phyloP scores from a whole-genome alignment of 64 coral and sea anemone genomes.

The Porites lutea region DNA sequence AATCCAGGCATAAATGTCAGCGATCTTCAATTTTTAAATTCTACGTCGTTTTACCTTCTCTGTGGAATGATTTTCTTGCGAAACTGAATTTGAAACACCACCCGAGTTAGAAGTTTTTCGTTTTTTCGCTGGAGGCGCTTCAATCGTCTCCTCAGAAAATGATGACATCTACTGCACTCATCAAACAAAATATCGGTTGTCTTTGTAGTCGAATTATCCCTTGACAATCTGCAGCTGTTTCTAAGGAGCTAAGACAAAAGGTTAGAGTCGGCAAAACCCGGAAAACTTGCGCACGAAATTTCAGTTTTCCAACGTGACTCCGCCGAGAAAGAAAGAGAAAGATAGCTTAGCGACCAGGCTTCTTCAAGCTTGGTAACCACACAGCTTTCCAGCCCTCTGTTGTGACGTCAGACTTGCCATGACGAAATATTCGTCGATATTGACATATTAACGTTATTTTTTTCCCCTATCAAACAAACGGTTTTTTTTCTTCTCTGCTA shows the following conservation, averaged over 20 bases:
- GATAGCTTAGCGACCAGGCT: not conserved
- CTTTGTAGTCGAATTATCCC: not conserved
- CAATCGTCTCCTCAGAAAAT: constrained; percentile 55
- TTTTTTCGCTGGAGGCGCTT: constrained; percentile 89
- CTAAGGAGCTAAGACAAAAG: not conserved
- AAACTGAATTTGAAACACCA: constrained; percentile 64
- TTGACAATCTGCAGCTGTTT: constrained; percentile 17
- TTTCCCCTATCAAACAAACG: too few relatives aligned
- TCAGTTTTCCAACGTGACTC: constrained; percentile 32
- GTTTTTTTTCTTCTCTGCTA: not conserved
- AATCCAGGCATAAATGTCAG: not conserved
- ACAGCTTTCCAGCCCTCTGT: not conserved
- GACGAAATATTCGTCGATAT: too few relatives aligned
- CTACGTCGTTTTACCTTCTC: constrained; percentile 57
- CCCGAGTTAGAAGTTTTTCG: constrained; percentile 81
- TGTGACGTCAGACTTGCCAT: too few relatives aligned
- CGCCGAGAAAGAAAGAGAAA: not conserved
- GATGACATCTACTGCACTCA: constrained; percentile 76
- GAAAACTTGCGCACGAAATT: not conserved
- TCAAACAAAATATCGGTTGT: constrained; percentile 33
- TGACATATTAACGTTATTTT: too few relatives aligned
- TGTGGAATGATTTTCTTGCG: constrained; percentile 79
- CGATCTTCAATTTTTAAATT: not conserved
- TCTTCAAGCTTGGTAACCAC: constrained; percentile 4
- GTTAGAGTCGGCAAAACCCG: not conserved